Conservation (phyloP, 1,140 invertebrate genomes). For the Camponotus floridanus region DNA sequence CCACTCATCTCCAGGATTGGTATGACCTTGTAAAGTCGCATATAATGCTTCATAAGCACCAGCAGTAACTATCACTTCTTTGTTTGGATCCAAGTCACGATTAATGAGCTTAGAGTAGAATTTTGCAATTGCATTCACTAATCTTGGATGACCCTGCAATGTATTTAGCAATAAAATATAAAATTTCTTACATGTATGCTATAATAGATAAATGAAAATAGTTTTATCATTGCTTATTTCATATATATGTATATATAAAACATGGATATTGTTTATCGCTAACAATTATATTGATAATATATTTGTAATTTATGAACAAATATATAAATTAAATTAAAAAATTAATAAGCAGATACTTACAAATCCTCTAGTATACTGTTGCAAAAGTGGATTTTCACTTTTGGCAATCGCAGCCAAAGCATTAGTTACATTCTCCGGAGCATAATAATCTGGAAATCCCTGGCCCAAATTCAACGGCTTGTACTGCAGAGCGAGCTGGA, state of each 20-base stretch:
- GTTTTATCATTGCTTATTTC: slow-evolving; percentile 29
- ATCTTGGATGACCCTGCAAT: slow-evolving; percentile 95
- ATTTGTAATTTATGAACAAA: neutral
- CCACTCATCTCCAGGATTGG: slow-evolving; percentile 95
- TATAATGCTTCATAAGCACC: slow-evolving; percentile 98
- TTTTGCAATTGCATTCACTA: slow-evolving; percentile 94
- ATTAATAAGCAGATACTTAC: slow-evolving; percentile 86
- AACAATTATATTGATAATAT: neutral
- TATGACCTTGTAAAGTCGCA: slow-evolving; percentile 93
- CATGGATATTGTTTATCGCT: neutral
- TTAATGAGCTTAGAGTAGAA: slow-evolving; percentile 94
- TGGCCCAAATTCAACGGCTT: slow-evolving; percentile 98
- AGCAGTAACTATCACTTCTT: slow-evolving; percentile 94
- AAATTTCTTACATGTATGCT: neutral
- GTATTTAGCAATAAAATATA: slow-evolving; percentile 27
- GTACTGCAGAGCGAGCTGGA: slow-evolving; percentile 93
- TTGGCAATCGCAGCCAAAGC: slow-evolving; percentile 90
- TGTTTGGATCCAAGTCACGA: slow-evolving; percentile 91
- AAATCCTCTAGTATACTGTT: slow-evolving; percentile 97
- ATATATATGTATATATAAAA: too few species aligned
- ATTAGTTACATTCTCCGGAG: slow-evolving; percentile 94
- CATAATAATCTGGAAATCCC: slow-evolving; percentile 98
- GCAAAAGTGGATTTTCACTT: slow-evolving; percentile 91
- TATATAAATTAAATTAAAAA: neutral
- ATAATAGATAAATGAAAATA: slow-evolving; percentile 18